Evolutionary conservation across 2,113 vertebrate species (phyloP), one percentile per base, ranked within the genome.

Genomic region (Sciurus niger): DNA sequence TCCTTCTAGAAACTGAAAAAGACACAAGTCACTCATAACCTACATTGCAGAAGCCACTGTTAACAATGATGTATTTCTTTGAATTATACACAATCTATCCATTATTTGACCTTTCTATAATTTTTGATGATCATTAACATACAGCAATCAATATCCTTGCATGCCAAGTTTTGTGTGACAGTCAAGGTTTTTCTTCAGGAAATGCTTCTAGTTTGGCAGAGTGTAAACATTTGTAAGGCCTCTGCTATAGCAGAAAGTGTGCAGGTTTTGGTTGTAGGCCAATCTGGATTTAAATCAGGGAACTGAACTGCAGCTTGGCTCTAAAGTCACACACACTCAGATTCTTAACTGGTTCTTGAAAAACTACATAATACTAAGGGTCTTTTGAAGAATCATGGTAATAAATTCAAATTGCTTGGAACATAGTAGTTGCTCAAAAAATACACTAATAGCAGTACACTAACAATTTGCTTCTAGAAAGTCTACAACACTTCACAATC

Each of bases 211-310:
- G 30, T 34, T 4, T 58, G 87, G 70, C 40, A 28, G 78, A 68
- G 48, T 8, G 20, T 4, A 40, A 18, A 14, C 13, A 43, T 79
- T 0, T 4, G 53, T 28, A 32, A 83, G 48, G 79, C 17, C 63
- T 16, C 16, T 7, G 37, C 24, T n/a, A 1, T 0, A 34, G 53
- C 0, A 32, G 37, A 30, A 55, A n/a, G 58, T 0, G 46, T 3
- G 8, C 2, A 46, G 43, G 77, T 83, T 51, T 14, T 53, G 51
- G 37, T 32, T 28, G 58, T 40, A 40, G 73, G 55, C 12, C 24
- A 4, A 1, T 3, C 18, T 60, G 58, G 28, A 10, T 28, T 48
- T 60, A 13, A 8, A 18, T 37, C 43, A 82, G 67, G 8, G 32
- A 53, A 46, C 2, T 30, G 6, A 76, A 34, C 17, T 2, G 78